Evolutionary conservation across 2,113 vertebrate genomes (phyloP), one percentile per base, ranked within the genome.

Genomic region (Platichthys flesus): DNA sequence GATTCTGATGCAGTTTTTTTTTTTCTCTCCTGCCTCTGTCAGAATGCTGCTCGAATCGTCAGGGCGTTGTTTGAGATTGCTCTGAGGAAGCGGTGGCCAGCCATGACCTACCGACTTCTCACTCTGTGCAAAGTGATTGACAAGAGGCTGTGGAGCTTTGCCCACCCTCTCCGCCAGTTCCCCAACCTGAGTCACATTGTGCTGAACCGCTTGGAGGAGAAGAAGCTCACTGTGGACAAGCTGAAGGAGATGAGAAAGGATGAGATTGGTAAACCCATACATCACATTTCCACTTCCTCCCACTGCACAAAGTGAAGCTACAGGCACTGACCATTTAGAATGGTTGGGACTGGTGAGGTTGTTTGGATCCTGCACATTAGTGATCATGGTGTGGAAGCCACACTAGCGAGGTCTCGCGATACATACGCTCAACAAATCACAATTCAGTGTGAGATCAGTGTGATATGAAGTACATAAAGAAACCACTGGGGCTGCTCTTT

Each of bases 241-340:
- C 95, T 99, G 55, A 98, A 96, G 92, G 98, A 99, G 83, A 99
- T 99, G 98, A 95, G 94, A 81, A 99, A 98, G 91, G 97, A 99
- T 79, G 98, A 99, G 92, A 99, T 99, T 72, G 98, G 98, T 99
- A 95, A 95, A 93, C 37, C 57, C 5, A 64, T 21, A 2, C 35
- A 0, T 37, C 35, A 9, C 35, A 8, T 37, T 37, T 37, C 35
- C 35, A 37, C 35, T 37, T 37, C 35, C 9, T 37, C 35, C 35
- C 35, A 31, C 31, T 31, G 31, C 31, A 31, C 28, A 31, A 31
- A 31, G 28, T 37, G 7, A 37, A 37, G 35, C 9, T 37, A 37
- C 8, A 9, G 35, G 35, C 35, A 2, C 35, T 37, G 35, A 9
- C 35, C 35, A 0, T 37, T 37, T 37, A 9, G 35, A 37, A 37